Percentiles rank a stretch among this genome's conserved stretches.
Conservation (phyloP, 1,140 invertebrate genomes). For the Macrobrachium rosenbergii region DNA sequence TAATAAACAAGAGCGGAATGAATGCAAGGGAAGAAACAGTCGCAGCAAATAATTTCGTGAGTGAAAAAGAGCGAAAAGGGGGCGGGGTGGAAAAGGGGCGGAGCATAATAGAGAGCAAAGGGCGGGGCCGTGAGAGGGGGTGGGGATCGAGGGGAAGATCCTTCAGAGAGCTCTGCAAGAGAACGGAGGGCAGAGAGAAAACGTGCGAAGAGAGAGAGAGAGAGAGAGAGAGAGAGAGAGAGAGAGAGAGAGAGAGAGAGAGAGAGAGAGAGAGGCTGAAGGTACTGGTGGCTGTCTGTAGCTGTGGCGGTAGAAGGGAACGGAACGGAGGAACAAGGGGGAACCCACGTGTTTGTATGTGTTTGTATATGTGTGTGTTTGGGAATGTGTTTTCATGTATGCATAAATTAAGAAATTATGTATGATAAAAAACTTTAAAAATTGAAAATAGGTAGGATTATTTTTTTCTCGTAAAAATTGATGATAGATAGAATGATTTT, state of each 20-base stretch:
- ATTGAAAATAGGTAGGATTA: too few species aligned
- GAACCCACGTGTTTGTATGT: neutral
- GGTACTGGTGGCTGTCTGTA: too few species aligned
- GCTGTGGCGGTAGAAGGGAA: neutral
- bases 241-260: too few species aligned
- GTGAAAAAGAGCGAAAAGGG: conserved; percentile 29
- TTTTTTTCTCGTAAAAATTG: too few species aligned
- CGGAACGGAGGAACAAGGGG: neutral
- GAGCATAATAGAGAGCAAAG: conserved; percentile 46
- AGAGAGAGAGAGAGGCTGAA: too few species aligned
- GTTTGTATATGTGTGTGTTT: conserved; percentile 20
- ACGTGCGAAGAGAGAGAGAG: conserved; percentile 52
- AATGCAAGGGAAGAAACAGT: neutral
- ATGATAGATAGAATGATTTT: too few species aligned
- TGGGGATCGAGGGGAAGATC: conserved; percentile 31
- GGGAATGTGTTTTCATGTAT: conserved; percentile 25
- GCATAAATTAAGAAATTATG: neutral
- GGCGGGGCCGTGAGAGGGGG: conserved; percentile 48
- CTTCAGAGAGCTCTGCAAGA: neutral
- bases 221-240: neutral
- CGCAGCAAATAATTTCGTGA: neutral
- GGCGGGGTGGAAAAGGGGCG: conserved; percentile 37
- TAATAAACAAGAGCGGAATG: conserved; percentile 17
- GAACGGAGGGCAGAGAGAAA: conserved; percentile 28
- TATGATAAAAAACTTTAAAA: too few species aligned